Base-by-base conservation (phyloP, 2,797 vertebrate genomes). In the Pogoniulus pusillus region DNA sequence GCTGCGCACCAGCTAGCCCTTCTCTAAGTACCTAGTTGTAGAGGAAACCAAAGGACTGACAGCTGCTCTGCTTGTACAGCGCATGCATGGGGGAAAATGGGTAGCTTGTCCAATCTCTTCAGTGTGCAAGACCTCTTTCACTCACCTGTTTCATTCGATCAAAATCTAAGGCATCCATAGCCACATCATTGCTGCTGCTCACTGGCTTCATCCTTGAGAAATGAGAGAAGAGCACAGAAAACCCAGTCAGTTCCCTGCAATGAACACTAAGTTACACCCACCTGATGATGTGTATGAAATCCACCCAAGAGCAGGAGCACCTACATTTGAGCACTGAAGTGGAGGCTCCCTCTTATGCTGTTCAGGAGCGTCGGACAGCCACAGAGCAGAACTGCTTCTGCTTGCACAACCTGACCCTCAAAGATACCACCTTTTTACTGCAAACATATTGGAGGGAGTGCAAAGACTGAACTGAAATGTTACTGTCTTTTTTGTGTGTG, bases 121-220 rank as follows among this genome's bases (percentile, higher is more conserved):
- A 51, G 37, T 14, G 62, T 16, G 17, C 41, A 35, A 66, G 72
- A 34, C 20, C 29, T 37, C 14, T 37, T 37, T 32, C 58, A 82
- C 98, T 90, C 94, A 99, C 99, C 98, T 99, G 99, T 94, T 99
- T 99, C 99, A 99, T 99, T 95, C 99, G 98, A 98, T 99, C 99
- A 94, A 99, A 98, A 80, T 99, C 99, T 91, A 98, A 98, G 94
- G 98, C 98, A 93, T 99, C 99, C 81, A 98, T 97, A 88, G 97
- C 97, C 96, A 97, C 92, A 45, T 99, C 99, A 62, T 98, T 98
- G 79, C 97, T 98, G 96, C 98, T 98, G 92, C 98, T 99, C 8
- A 98, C 97, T 47, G 99, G 98, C 96, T 99, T 98, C 97, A 99
- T 98, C 98, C 99, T 99, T 97, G 65, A 88, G 58, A 65, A 85